Evolutionary conservation across 2,113 vertebrate genomes (phyloP).

Genomic region (Campylorhamphus procurvoides): DNA sequence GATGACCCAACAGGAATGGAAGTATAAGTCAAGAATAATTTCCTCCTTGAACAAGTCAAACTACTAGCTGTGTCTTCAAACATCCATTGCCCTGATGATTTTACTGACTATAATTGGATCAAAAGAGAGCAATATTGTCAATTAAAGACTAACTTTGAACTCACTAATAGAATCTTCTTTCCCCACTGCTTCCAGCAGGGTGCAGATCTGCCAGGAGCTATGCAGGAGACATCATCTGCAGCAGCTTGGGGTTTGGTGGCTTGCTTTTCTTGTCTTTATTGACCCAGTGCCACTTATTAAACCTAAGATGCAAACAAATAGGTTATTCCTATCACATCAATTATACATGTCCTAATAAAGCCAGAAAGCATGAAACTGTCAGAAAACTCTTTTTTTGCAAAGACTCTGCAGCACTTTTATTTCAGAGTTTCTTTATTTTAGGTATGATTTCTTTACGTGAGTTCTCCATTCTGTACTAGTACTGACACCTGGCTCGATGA

Average conservation of each 20-base stretch:
- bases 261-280: background rate
- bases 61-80: background rate
- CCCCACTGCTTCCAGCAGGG: background rate
- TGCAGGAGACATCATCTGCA: background rate
- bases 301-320: background rate
- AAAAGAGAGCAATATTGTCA: background rate
- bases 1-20: background rate
- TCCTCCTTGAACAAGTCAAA: background rate
- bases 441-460: background rate
- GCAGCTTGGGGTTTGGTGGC: background rate
- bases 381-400: background rate
- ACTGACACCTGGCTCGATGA: background rate
- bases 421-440: background rate
- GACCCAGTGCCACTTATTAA: background rate
- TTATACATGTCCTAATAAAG: background rate
- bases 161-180: background rate
- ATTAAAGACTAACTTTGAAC: background rate
- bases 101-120: background rate
- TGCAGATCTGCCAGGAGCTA: background rate
- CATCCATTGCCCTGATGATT: background rate
- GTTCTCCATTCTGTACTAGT: background rate
- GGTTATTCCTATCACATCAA: background rate
- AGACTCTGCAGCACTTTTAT: background rate
- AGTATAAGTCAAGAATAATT: background rate
- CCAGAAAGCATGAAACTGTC: background rate